Conservation (phyloP, 1,140 invertebrate genomes). For the Dreissena polymorpha region DNA sequence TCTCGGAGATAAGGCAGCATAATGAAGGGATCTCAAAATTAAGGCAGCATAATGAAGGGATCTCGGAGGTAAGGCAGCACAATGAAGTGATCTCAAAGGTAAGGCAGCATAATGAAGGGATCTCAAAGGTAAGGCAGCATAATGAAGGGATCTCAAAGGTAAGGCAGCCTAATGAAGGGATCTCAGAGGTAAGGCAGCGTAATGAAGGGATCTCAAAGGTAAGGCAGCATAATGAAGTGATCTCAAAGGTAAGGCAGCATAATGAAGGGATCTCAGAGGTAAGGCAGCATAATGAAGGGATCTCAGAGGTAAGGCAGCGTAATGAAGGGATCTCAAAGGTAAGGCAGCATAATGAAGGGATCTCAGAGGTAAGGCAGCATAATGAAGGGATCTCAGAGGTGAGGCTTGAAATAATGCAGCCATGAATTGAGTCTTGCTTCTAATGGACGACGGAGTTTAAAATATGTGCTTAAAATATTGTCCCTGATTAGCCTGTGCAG, state of each 20-base stretch:
- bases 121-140: constrained; percentile 51
- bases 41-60: constrained; percentile 40
- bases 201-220: no score
- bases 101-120: constrained; percentile 40
- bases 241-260: constrained; percentile 51
- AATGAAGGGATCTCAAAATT: no score
- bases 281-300: constrained; percentile 40
- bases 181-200: constrained; percentile 51
- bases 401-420: no score
- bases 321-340: no score
- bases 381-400: not conserved
- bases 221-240: constrained; percentile 39
- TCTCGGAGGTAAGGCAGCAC: constrained; percentile 50
- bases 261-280: no score
- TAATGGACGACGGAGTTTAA: no score
- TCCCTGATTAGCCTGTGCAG: no score
- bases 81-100: no score
- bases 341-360: constrained; percentile 40
- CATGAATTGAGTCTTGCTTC: no score
- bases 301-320: constrained; percentile 51
- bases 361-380: constrained; percentile 51
- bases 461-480: no score
- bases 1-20: constrained; percentile 51
- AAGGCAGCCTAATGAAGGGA: constrained; percentile 39
- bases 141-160: no score